A percentile compares a stretch with the other conserved stretches of the same genome.
Evolutionary conservation across 2,113 vertebrate genomes (phyloP).

Genomic region (Trogon surrucura): DNA sequence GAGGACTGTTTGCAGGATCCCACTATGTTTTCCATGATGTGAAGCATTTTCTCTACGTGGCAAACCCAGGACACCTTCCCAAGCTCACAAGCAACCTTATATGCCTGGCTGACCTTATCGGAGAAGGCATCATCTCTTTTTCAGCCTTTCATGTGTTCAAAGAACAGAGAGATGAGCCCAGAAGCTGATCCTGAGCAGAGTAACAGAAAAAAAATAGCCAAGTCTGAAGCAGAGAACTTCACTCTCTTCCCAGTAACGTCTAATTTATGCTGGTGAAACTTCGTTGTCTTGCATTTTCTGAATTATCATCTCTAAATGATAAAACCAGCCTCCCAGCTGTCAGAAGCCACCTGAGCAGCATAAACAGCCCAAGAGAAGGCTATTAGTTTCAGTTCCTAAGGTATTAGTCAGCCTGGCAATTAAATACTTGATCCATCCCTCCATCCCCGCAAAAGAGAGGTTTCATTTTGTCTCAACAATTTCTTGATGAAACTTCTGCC

Average conservation of each 20-base stretch:
- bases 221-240: not conserved
- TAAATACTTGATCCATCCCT: not conserved
- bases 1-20: not conserved
- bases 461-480: not conserved
- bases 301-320: not conserved
- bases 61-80: not conserved
- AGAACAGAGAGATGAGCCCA: not conserved
- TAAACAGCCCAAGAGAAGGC: not conserved
- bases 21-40: not conserved
- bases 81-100: not conserved
- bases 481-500: conserved; percentile 6
- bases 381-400: not conserved
- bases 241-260: not conserved
- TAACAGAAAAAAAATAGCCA: not conserved
- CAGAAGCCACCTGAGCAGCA: not conserved
- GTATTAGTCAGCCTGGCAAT: not conserved
- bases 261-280: not conserved
- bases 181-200: not conserved
- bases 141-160: not conserved
- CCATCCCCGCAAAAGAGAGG: not conserved
- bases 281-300: not conserved
- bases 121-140: not conserved
- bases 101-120: not conserved
- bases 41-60: not conserved
- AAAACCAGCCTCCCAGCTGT: not conserved